phyloP scores from a whole-genome alignment of 2,113 vertebrate genomes.

The Paratilapia polleni region DNA sequence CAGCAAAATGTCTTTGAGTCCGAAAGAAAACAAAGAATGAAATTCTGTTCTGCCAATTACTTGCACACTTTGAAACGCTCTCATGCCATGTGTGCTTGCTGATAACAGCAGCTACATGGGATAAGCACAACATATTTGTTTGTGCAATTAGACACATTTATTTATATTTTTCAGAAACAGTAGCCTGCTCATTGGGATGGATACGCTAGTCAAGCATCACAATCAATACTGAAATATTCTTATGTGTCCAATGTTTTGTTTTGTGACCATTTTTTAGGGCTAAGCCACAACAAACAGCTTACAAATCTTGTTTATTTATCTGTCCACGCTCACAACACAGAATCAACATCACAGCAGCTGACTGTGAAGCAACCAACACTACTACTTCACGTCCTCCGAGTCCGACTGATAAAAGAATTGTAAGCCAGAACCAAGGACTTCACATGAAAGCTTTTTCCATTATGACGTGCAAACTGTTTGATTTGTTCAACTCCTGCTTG shows the following conservation, averaged over 20 bases:
- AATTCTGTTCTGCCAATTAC: slow-evolving; percentile 24
- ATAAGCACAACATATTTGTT: slow-evolving; percentile 30
- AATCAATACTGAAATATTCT: slow-evolving; percentile 26
- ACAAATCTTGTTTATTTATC: slow-evolving; percentile 36
- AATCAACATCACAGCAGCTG: slow-evolving; percentile 7
- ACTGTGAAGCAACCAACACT: background rate
- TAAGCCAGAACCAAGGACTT: slow-evolving; percentile 18
- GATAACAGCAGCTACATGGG: slow-evolving; percentile 41
- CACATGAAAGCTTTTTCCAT: slow-evolving; percentile 48
- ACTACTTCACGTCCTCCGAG: background rate
- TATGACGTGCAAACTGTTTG: slow-evolving; percentile 23
- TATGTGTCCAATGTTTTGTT: slow-evolving; percentile 20
- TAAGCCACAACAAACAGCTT: slow-evolving; percentile 29
- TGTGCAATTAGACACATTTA: slow-evolving; percentile 33
- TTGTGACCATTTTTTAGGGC: background rate
- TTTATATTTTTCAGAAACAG: slow-evolving; percentile 35
- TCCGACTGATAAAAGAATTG: slow-evolving; percentile 30
- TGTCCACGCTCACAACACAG: background rate
- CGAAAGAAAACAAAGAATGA: slow-evolving; percentile 13
- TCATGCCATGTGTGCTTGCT: slow-evolving; percentile 37
- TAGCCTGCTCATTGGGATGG: background rate
- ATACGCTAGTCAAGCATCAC: slow-evolving; percentile 1
- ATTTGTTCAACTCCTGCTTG: slow-evolving; percentile 23
- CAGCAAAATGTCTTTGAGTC: slow-evolving; percentile 29
- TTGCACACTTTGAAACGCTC: slow-evolving; percentile 27